Conservation (phyloP, 1,140 invertebrate species). For the Trichonephila inaurata region DNA sequence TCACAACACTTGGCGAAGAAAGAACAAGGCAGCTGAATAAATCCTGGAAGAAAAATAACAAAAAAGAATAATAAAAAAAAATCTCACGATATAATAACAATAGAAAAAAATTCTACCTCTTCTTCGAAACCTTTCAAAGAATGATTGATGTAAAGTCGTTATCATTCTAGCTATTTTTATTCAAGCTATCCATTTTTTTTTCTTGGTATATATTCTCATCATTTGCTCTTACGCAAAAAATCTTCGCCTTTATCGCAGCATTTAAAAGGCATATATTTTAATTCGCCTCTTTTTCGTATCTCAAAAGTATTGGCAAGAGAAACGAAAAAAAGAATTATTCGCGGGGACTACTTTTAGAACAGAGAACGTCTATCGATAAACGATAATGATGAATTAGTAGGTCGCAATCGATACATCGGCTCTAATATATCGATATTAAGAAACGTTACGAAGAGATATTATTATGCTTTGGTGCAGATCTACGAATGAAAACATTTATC, state of each 20-base stretch:
- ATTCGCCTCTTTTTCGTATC: slow-evolving; percentile 17
- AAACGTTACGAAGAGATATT: slow-evolving; percentile 58
- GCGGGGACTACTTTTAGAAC: slow-evolving; percentile 62
- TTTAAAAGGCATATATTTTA: slow-evolving; percentile 74
- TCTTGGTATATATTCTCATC: slow-evolving; percentile 43
- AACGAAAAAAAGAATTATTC: not conserved
- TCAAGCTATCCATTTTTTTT: slow-evolving; percentile 50
- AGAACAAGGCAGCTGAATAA: not conserved
- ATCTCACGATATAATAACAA: slow-evolving; percentile 38
- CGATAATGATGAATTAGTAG: slow-evolving; percentile 76
- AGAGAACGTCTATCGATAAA: slow-evolving; percentile 62
- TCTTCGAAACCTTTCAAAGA: slow-evolving; percentile 57
- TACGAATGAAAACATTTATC: slow-evolving; percentile 71
- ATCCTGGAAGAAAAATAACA: not conserved
- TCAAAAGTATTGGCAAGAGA: slow-evolving; percentile 25
- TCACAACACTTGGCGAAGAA: not conserved
- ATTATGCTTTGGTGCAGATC: slow-evolving; percentile 42
- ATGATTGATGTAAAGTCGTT: slow-evolving; percentile 69
- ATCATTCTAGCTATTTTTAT: slow-evolving; percentile 72
- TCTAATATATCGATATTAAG: slow-evolving; percentile 66
- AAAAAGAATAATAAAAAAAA: not conserved
- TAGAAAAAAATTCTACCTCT: not conserved
- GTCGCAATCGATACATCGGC: slow-evolving; percentile 64
- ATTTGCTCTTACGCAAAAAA: slow-evolving; percentile 25
- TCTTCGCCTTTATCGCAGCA: slow-evolving; percentile 43